These are phyloP conservation scores for Epicauta chinensis DNA, from an alignment of 1,140 invertebrate species.

Conservation along the genomic window DNA sequence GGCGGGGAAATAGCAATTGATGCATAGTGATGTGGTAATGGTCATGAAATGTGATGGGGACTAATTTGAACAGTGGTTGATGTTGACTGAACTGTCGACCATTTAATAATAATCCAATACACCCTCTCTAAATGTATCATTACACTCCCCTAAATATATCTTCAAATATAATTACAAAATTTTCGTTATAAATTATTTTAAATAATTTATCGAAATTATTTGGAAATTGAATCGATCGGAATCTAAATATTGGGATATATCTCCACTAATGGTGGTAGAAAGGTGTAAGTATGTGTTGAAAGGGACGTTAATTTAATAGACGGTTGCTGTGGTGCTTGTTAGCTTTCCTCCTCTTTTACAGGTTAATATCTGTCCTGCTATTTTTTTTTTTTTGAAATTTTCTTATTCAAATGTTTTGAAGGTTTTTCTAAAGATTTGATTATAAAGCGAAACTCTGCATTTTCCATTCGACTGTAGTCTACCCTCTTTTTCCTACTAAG, in stretches of 20 bases:
- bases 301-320: slow-evolving; percentile 27
- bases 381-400: too few relatives aligned
- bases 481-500: slow-evolving; percentile 28
- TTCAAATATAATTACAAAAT: too few relatives aligned
- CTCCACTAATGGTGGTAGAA: not conserved
- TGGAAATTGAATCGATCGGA: too few relatives aligned
- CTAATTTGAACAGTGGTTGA: slow-evolving; percentile 18
- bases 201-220: too few relatives aligned
- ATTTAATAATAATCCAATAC: slow-evolving; percentile 10
- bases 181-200: too few relatives aligned
- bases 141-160: too few relatives aligned
- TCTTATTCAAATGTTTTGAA: too few relatives aligned
- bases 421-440: too few relatives aligned
- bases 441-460: too few relatives aligned
- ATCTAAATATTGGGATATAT: too few relatives aligned
- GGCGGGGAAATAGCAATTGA: slow-evolving; percentile 8
- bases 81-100: slow-evolving; percentile 15
- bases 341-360: slow-evolving; percentile 6
- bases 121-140: too few relatives aligned
- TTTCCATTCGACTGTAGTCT: slow-evolving; percentile 13
- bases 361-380: not conserved
- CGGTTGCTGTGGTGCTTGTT: slow-evolving; percentile 13
- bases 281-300: slow-evolving; percentile 24
- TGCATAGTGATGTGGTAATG: slow-evolving; percentile 24
- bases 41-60: slow-evolving; percentile 25